Evolutionary conservation across 2,888 invertebrate genomes (phyloP), one percentile per base, ranked within the genome.

Genomic region (Agrotis segetum): DNA sequence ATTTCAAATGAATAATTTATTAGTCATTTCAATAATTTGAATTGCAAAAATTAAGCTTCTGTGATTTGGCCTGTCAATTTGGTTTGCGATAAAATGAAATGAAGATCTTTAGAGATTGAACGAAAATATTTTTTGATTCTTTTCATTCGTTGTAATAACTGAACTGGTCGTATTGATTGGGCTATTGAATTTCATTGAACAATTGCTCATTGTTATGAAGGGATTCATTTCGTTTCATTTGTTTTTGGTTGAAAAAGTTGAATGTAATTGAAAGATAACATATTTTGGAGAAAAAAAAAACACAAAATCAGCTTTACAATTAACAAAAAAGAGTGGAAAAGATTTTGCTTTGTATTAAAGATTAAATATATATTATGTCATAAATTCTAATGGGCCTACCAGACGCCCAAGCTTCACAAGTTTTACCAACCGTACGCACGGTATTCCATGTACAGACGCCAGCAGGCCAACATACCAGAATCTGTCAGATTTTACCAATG

Each of bases 31-130:
- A 63, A 47, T 29, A 2, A 63, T 76, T 75, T 81, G 62, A 65
- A 66, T 68, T 81, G 71, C 55, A 60, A 78, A 77, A 77, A 40
- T 53, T 56, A 60, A 58, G 29, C 40, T 4, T 29, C 3, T 0
- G 60, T 49, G 68, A 76, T 82, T 70, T 67, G 78, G 47, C 53
- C 66, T 71, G 82, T 81, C 78, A 70, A 64, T 70, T 82, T 76
- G 59, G 60, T 52, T 21, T 11, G 24, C 6, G 60, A 19, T 47
- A n/a, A 60, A 82, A 53, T 21, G 16, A 65, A 77, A 67, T 58
- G n/a, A 44, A 56, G 46, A 47, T 58, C 34, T 61, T 70, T 46
- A 50, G 24, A 21, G 21, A 67, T 66, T 44, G 16, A 77, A 81
- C 11, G 24, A 77, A 82, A 79, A 77, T 64, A 67, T 67, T 58